Conservation (phyloP, 1,140 invertebrate genomes). For the Saccostrea cuccullata region DNA sequence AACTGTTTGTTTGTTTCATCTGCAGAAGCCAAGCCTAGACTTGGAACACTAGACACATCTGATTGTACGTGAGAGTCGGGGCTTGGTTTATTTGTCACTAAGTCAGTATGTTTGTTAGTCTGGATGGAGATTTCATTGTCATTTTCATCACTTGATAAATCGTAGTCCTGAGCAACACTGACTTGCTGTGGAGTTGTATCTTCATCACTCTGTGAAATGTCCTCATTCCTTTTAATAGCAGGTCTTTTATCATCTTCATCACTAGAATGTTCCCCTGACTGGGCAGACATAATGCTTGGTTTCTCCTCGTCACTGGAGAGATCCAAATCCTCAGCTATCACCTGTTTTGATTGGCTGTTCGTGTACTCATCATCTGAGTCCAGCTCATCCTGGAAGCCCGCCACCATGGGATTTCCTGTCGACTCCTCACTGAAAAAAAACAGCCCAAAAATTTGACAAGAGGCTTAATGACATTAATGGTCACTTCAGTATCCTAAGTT, state of each 20-base stretch:
- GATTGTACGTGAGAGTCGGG: background rate
- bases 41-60: background rate
- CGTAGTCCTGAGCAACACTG: background rate
- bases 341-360: slow-evolving; percentile 9
- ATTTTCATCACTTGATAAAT: slow-evolving; percentile 47
- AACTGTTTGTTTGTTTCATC: background rate
- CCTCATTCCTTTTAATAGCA: slow-evolving; percentile 18
- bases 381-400: slow-evolving; percentile 87
- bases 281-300: slow-evolving; percentile 22
- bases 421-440: slow-evolving; percentile 82
- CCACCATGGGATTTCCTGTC: slow-evolving; percentile 89
- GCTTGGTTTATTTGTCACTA: background rate
- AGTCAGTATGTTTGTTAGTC: background rate
- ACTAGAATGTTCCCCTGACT: background rate
- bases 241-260: slow-evolving; percentile 12
- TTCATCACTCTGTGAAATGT: slow-evolving; percentile 32
- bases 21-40: background rate
- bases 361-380: slow-evolving; percentile 81
- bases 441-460: slow-evolving; percentile 11
- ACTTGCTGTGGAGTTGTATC: background rate
- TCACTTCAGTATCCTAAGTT: slow-evolving; percentile 21
- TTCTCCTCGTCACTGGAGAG: slow-evolving; percentile 73
- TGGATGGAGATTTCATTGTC: background rate
- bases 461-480: too few species aligned
- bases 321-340: slow-evolving; percentile 58